Percentiles rank a stretch among this genome's conserved stretches.
These are phyloP conservation scores for Macrochelys suwanniensis DNA, from an alignment of 2,797 vertebrate species.

Conservation along the genomic window DNA sequence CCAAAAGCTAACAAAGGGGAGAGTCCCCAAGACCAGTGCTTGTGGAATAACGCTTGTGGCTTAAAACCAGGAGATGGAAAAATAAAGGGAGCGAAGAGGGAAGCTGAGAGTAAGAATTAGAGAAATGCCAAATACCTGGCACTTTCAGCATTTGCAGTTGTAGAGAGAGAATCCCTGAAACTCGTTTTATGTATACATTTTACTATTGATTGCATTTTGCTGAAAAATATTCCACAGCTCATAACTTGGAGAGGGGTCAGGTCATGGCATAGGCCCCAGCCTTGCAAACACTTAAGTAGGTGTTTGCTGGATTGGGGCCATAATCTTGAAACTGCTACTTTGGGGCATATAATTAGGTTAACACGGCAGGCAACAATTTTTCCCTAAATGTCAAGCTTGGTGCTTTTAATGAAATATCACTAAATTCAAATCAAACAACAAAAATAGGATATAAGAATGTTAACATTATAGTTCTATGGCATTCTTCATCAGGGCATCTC, in stretches of 20 bases:
- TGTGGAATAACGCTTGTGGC: not conserved
- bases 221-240: not conserved
- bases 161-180: not conserved
- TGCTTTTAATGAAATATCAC: not conserved
- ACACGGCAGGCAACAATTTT: not conserved
- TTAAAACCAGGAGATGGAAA: not conserved
- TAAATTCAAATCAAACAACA: not conserved
- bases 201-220: not conserved
- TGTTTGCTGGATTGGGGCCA: not conserved
- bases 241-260: not conserved
- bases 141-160: not conserved
- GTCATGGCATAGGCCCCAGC: not conserved
- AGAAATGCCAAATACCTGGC: not conserved
- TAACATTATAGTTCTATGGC: accelerated
- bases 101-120: not conserved
- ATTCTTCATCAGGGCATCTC: not conserved
- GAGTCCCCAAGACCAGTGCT: not conserved
- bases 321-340: slow-evolving; percentile 9
- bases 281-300: accelerated
- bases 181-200: not conserved
- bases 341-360: not conserved
- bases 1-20: not conserved
- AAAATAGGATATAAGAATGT: not conserved
- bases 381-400: not conserved
- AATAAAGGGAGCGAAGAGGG: not conserved